phyloP scores from a whole-genome alignment of 1,140 invertebrate genomes.

The Brachionus calyciflorus region DNA sequence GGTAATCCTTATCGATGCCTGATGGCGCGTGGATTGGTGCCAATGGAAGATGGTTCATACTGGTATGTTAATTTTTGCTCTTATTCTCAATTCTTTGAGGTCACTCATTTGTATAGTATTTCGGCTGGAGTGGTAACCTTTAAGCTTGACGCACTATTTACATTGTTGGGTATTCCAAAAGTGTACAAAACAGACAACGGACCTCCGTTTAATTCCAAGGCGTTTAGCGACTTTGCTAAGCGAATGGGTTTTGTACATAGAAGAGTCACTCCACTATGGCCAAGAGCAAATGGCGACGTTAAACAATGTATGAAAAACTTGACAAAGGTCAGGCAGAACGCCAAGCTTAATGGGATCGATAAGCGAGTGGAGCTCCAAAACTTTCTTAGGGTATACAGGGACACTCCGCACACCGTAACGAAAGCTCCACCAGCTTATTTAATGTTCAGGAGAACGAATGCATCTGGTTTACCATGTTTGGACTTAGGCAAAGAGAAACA shows the following conservation, averaged over 20 bases:
- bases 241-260: slow-evolving; percentile 46
- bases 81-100: no score
- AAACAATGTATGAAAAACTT: slow-evolving; percentile 45
- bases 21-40: no score
- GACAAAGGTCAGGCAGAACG: slow-evolving; percentile 6
- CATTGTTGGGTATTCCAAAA: slow-evolving; percentile 47
- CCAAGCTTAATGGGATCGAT: neutral
- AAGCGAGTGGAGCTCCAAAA: neutral
- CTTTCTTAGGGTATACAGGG: neutral
- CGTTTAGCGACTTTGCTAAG: slow-evolving; percentile 46
- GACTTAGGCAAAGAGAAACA: neutral
- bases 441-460: neutral
- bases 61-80: no score
- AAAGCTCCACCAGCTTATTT: neutral
- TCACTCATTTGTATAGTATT: no score
- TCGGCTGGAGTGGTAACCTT: no score
- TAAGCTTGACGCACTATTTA: slow-evolving; percentile 48
- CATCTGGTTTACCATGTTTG: neutral
- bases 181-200: slow-evolving; percentile 49
- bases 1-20: neutral
- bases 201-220: slow-evolving; percentile 48
- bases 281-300: slow-evolving; percentile 48
- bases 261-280: slow-evolving; percentile 47
- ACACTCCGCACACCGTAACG: neutral
- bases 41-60: no score